A percentile compares a stretch with the other conserved stretches of the same genome.
Evolutionary conservation across 2,888 invertebrate genomes (phyloP).

Genomic region (Rotaria sp.): DNA sequence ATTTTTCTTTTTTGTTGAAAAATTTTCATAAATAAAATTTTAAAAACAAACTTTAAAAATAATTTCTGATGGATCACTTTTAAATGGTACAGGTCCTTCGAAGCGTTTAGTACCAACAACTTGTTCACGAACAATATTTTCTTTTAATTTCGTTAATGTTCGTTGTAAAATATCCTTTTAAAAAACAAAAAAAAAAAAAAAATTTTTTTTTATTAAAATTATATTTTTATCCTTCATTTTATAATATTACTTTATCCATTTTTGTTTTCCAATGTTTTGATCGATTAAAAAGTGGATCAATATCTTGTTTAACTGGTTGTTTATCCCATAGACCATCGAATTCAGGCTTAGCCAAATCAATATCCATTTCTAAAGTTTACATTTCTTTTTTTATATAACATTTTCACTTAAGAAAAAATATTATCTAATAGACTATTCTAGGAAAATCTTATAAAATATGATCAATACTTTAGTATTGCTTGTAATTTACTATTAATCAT

Average conservation of each 20-base stretch:
- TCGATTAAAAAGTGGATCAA: slow-evolving; percentile 33
- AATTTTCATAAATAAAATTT: neutral
- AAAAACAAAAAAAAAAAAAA: neutral
- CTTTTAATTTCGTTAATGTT: slow-evolving; percentile 34
- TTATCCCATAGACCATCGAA: slow-evolving; percentile 40
- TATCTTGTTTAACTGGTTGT: slow-evolving; percentile 31
- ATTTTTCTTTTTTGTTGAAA: too few relatives aligned
- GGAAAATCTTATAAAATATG: too few relatives aligned
- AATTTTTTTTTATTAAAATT: neutral
- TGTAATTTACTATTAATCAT: too few relatives aligned
- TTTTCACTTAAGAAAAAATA: too few relatives aligned
- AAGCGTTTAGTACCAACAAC: slow-evolving; percentile 35
- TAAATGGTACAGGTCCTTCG: slow-evolving; percentile 36
- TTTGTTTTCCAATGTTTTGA: slow-evolving; percentile 38
- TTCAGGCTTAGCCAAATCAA: slow-evolving; percentile 33
- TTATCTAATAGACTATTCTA: too few relatives aligned
- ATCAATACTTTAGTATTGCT: too few relatives aligned
- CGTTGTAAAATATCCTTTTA: slow-evolving; percentile 26
- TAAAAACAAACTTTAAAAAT: slow-evolving; percentile 34
- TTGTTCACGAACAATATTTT: slow-evolving; percentile 36
- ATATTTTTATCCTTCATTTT: too few relatives aligned
- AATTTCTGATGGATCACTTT: slow-evolving; percentile 36
- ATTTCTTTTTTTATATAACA: too few relatives aligned
- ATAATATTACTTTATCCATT: slow-evolving; percentile 33
- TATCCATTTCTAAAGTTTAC: slow-evolving; percentile 19